Conservation (phyloP, 2,797 vertebrate species). For the Coluber constrictor region DNA sequence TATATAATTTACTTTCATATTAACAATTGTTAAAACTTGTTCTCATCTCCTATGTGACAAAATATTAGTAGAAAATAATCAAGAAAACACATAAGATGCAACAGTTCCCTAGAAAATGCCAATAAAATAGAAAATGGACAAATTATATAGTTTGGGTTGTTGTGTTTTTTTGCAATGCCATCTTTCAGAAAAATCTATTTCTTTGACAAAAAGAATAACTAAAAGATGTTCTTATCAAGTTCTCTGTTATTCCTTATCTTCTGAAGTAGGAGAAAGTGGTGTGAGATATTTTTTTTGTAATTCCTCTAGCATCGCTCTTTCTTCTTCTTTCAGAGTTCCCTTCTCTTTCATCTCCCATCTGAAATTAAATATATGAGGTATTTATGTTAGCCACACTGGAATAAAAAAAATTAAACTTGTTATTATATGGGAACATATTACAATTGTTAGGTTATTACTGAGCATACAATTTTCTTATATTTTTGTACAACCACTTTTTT, state of each 20-base stretch:
- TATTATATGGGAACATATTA: neutral
- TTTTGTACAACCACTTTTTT: neutral
- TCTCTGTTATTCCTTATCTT: constrained; percentile 58
- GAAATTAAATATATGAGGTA: constrained; percentile 64
- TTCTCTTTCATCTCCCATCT: constrained; percentile 93
- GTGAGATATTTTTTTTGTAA: constrained; percentile 78
- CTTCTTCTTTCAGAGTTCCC: constrained; percentile 82
- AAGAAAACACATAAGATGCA: neutral
- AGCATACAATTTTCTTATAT: neutral
- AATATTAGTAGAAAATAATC: neutral
- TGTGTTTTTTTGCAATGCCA: neutral
- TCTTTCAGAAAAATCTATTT: neutral
- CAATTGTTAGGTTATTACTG: neutral
- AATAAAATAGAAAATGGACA: neutral
- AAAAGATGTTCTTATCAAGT: constrained; percentile 41
- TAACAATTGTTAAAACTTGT: neutral
- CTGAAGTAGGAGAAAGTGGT: constrained; percentile 50
- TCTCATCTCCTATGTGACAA: neutral
- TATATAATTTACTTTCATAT: constrained; percentile 1
- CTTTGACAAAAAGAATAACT: constrained; percentile 37
- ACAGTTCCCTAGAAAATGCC: neutral
- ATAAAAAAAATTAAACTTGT: neutral
- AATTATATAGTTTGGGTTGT: neutral
- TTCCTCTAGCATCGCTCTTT: constrained; percentile 80
- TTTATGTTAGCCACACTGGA: constrained; percentile 7